Evolutionary conservation across 1,140 invertebrate genomes (phyloP), one percentile per base, ranked within the genome.

Genomic region (Holcopasites calliopsidis): DNA sequence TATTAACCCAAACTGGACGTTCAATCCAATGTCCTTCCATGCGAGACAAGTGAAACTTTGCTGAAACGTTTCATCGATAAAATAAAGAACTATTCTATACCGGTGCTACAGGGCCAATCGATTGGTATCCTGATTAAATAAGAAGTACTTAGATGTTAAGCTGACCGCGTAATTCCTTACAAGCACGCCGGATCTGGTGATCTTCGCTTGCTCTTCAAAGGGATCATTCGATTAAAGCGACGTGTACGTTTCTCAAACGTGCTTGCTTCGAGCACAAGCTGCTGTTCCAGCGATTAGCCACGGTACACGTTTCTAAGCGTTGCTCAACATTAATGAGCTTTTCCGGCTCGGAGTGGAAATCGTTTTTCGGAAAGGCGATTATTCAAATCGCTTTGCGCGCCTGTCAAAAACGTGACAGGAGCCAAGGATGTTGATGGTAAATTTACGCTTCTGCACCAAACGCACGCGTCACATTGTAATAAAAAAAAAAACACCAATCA

Each of bases 221-320:
- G 3, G 18, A 28, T 3, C 1, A 13, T 4, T n/a, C 6, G 26
- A 26, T 28, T 40, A 57, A 5, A 50, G 77, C 74, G 80, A 77
- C 80, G 80, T 81, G 80, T 82, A 82, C 79, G 80, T 82, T 81
- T 76, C 80, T 60, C 47, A n/a, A 40, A 33, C 65, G 54, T 58
- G 55, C 49, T 28, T 58, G 52, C 62, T 66, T 42, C 50, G 62
- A 74, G 62, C 62, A 69, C 65, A 69, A 69, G 64, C 64, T 50
- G 40, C 16, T 68, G 28, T 49, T 28, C 64, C 54, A 75, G 65
- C 35, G 52, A 69, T 50, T 60, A 75, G 54, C 16, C 13, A 54
- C 11, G 1, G 26, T 35, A 65, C 38, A 50, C 40, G 42, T 58
- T n/a, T 50, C 8, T 69, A n/a, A n/a, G 64, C 72, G 54, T 75